These are phyloP conservation scores for Diogma glabrata DNA, from an alignment of 2,888 invertebrate species.

Conservation along the genomic window DNA sequence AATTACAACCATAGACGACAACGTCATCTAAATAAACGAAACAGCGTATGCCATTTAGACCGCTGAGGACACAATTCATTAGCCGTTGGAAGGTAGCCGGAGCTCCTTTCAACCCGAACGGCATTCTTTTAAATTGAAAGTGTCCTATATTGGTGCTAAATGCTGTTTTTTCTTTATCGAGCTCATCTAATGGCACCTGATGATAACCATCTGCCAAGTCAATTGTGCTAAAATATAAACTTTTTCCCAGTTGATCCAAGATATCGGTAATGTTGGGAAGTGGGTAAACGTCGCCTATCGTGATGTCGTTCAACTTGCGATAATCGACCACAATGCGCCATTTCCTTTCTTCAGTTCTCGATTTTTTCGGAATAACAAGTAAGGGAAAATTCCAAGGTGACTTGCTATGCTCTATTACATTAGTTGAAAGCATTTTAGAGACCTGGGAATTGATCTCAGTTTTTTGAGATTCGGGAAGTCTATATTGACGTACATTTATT, in stretches of 20 bases:
- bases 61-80: too few species aligned
- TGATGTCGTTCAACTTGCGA: constrained; percentile 12
- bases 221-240: too few species aligned
- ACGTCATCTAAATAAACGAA: too few species aligned
- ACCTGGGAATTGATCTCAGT: background rate
- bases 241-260: background rate
- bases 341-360: too few species aligned
- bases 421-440: background rate
- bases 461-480: background rate
- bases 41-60: too few species aligned
- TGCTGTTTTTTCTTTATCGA: background rate
- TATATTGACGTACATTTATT: background rate
- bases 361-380: background rate
- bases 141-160: background rate
- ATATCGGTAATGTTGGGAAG: background rate
- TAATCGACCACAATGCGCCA: constrained; percentile 15
- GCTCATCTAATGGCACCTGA: background rate
- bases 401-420: background rate
- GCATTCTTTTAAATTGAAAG: background rate
- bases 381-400: background rate
- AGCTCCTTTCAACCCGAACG: background rate
- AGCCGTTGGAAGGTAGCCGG: background rate
- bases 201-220: too few species aligned
- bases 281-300: background rate
- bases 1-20: too few species aligned